A percentile compares a stretch with the other conserved stretches of the same genome.
phyloP scores from a whole-genome alignment of 1,140 invertebrate species.

The Eumaeus atala region DNA sequence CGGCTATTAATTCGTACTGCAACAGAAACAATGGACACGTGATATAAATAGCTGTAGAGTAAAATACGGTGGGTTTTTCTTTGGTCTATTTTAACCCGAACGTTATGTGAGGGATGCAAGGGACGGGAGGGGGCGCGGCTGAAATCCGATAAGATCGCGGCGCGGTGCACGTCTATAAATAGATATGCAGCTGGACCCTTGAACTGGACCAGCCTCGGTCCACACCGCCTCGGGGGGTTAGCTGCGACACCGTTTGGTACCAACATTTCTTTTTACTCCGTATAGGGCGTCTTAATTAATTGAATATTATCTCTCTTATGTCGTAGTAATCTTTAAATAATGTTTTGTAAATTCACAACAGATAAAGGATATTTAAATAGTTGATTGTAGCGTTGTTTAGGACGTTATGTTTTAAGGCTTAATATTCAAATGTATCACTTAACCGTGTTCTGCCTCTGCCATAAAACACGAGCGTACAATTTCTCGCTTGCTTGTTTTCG shows the following conservation, averaged over 20 bases:
- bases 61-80: conserved; percentile 54
- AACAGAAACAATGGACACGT: conserved; percentile 62
- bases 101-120: conserved; percentile 61
- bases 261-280: background rate
- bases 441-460: conserved; percentile 17
- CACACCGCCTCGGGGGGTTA: conserved; percentile 30
- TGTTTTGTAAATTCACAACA: background rate
- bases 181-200: conserved; percentile 61
- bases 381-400: too few relatives aligned
- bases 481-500: conserved; percentile 62
- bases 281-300: conserved; percentile 5
- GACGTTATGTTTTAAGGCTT: too few relatives aligned
- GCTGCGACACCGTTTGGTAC: conserved; percentile 3
- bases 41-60: conserved; percentile 66
- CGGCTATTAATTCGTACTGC: conserved; percentile 54
- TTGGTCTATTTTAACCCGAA: conserved; percentile 65
- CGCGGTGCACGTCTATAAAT: conserved; percentile 63
- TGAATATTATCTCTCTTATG: background rate
- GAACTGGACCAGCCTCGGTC: conserved; percentile 57
- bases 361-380: too few relatives aligned
- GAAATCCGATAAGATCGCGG: conserved; percentile 61
- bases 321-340: background rate
- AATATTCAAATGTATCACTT: too few relatives aligned
- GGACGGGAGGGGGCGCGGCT: conserved; percentile 53
- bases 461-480: conserved; percentile 58